Evolutionary conservation across 2,797 vertebrate genomes (phyloP), one percentile per base, ranked within the genome.

Genomic region (Orestias chungarensis): DNA sequence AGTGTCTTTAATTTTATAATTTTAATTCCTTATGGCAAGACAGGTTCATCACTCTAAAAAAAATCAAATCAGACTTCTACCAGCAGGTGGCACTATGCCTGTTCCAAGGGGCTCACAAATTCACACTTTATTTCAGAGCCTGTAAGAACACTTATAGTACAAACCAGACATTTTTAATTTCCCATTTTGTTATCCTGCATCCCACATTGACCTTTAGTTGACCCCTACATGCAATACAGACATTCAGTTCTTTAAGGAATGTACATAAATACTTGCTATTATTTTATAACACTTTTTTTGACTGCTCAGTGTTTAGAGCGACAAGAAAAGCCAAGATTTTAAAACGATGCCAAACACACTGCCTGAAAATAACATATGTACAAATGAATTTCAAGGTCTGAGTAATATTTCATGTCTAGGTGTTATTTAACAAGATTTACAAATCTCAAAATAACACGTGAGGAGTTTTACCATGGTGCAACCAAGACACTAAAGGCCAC

Each of bases 31-130:
- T 50, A 18, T 6, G 8, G 59, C 11, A 62, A 10, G 23, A 25
- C 35, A 25, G 47, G 74, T n/a, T 80, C 68, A 17, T 54, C 75
- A 68, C 31, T 64, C 25, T 42, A 66, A 62, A 74, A 62, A 74
- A 31, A 59, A 3, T 42, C 55, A 72, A 50, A 71, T 76, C 74
- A 79, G 64, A 61, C 75, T 62, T 81, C 23, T 29, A 80, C 90
- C 92, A 92, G 89, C 69, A 93, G 92, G 86, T 88, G 92, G 90
- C 86, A 85, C 69, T 61, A 87, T 57, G 68, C 78, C 27, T 70
- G 78, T 85, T 78, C 68, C 14, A 50, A 77, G 66, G 1, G n/a
- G 2, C 14, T 66, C 29, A 69, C 33, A 66, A 46, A 73, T 69
- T 64, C 70, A 67, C 61, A 42, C 6, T 38, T 38, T 59, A n/a